Base-by-base conservation (phyloP, 2,888 invertebrate genomes). In the Antheraea assamensis region DNA sequence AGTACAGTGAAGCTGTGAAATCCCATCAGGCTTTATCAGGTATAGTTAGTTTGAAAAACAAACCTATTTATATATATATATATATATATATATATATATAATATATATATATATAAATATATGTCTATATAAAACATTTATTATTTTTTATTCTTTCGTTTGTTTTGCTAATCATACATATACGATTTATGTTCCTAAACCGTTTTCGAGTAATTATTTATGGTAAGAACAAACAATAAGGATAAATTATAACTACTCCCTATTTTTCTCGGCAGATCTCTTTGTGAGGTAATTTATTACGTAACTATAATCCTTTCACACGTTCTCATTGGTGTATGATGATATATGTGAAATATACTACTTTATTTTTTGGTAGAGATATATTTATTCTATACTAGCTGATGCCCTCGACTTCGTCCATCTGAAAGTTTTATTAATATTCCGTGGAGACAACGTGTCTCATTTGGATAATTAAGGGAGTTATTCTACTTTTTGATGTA, bases 241-340 rank as follows among this genome's bases (percentile, higher is more conserved):
- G 61, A 61, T 61, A 61, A 27, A 61, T 27, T 61, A 61, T 61
- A 7, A 21, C 8, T 58, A 52, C 58, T 58, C 2, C 61, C 61
- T 27, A 61, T 61, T 61, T 61, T 27, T 61, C 61, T 61, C 13
- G 61, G 27, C 61, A 17, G 27, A 61, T 27, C 61, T 61, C 27
- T 13, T 61, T 61, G 27, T 61, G 61, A 30, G 61, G 58, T 58
- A 58, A 58, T 58, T 61, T 27, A 61, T 61, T 61, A 61, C 15
- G 61, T 61, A 61, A 61, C 27, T 27, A 61, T 27, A 61, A 61
- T 61, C 61, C 61, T 61, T 61, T 61, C 61, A 61, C 27, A 27
- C 3, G 27, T 61, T 61, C 61, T 61, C 27, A 61, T 61, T 30
- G 17, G 13, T 61, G 17, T 27, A 24, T 24, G 15, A 61, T 30